Evolutionary conservation across 1,140 invertebrate species (phyloP), one percentile per base, ranked within the genome.

Genomic region (Heliconius eleuchia): DNA sequence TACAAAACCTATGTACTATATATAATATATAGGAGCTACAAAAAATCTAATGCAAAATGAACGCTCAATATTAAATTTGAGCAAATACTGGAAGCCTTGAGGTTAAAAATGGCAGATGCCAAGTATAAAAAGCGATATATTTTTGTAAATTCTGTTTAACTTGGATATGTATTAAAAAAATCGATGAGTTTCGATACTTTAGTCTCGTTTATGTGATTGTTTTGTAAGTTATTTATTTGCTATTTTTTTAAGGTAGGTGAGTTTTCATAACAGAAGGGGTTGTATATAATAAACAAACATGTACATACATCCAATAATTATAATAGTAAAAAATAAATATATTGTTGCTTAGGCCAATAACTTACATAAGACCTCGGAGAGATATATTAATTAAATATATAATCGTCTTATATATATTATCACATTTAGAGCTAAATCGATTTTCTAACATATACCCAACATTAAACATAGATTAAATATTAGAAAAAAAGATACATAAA

Each of bases 31-130:
- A 85, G 71, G 74, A 77, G 76, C 77, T 80, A 78, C 76, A 79
- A 80, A 81, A 77, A 75, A 80, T 83, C 80, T 77, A 83, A 71
- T 71, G 74, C 71, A 76, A 77, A 81, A 80, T 73, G 74, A 80
- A 80, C 74, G 83, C 81, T 74, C 80, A 77, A 60, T 83, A 71
- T 66, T 76, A 71, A 83, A 79, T 85, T 84, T 84, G 85, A 86
- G 85, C 85, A 85, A 84, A 85, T 82, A 83, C 79, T 85, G 84
- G 84, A 85, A 85, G 84, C 84, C 80, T 79, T 71, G 80, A 27
- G 78, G 71, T 78, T 78, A 73, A 77, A 77, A 70, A 74, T 60
- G 78, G 74, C 66, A 23, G 73, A 77, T 16, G 50, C 74, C 70
- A 71, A 71, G 34, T 72, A 11, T 42, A 39, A 39, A 72, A 72